Conservation (phyloP, 2,797 vertebrate species). For the Gallinago stenura region DNA sequence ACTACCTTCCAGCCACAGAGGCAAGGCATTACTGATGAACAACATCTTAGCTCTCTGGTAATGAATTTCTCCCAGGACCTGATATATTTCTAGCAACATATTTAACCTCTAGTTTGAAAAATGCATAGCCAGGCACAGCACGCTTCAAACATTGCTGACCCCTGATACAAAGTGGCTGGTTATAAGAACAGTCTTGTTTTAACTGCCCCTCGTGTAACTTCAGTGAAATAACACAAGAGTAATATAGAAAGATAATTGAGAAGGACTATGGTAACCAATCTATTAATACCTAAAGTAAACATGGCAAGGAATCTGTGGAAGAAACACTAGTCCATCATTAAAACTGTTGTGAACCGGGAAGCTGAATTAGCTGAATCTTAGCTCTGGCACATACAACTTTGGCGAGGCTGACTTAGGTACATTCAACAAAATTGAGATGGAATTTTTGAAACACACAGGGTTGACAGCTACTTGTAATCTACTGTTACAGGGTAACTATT, state of each 20-base stretch:
- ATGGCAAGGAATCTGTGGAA: not conserved
- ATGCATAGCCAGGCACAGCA: not conserved
- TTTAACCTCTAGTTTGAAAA: not conserved
- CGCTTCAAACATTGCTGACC: not conserved
- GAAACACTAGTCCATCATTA: not conserved
- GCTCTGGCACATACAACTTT: not conserved
- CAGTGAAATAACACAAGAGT: not conserved
- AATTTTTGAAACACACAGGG: not conserved
- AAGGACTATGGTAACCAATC: not conserved
- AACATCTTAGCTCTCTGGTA: not conserved
- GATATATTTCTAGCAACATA: not conserved
- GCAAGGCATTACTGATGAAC: not conserved
- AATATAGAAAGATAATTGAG: not conserved
- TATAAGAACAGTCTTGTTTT: not conserved
- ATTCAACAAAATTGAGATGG: not conserved
- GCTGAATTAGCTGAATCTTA: not conserved
- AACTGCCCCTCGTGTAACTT: not conserved
- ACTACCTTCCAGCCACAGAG: not conserved
- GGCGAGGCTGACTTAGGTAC: not conserved
- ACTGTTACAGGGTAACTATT: not conserved
- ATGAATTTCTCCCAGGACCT: not conserved
- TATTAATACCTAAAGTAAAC: not conserved
- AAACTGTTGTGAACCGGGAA: not conserved
- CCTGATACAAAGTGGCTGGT: not conserved
- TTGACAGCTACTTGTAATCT: not conserved